A percentile compares a stretch with the other conserved stretches of the same genome.
Conservation (phyloP, 2,888 invertebrate species). For the Priocnemis perturbator region DNA sequence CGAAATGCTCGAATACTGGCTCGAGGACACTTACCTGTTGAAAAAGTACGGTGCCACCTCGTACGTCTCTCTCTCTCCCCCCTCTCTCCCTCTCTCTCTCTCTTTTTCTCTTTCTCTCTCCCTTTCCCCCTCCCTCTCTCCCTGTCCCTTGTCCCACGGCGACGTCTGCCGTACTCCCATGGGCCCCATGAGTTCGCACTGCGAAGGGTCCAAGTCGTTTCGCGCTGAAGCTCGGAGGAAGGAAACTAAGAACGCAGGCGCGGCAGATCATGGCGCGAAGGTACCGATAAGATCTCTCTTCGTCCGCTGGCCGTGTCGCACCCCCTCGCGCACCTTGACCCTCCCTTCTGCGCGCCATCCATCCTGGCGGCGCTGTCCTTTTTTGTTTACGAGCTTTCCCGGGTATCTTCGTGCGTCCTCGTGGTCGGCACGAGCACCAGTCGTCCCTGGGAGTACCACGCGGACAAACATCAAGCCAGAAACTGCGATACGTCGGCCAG, state of each 20-base stretch:
- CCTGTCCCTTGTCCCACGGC: slow-evolving; percentile 17
- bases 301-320: slow-evolving; percentile 5
- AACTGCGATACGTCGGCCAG: slow-evolving; percentile 71
- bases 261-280: slow-evolving; percentile 38
- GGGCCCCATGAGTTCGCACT: slow-evolving; percentile 41
- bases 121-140: slow-evolving; percentile 2
- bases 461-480: slow-evolving; percentile 74
- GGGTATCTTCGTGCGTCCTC: not conserved
- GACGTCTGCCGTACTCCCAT: slow-evolving; percentile 45
- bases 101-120: slow-evolving; percentile 15
- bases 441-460: slow-evolving; percentile 62
- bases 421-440: slow-evolving; percentile 23
- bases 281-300: slow-evolving; percentile 12
- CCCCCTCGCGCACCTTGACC: not conserved
- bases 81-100: slow-evolving; percentile 8
- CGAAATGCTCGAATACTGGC: too few relatives aligned
- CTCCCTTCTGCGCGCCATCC: not conserved
- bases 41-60: slow-evolving; percentile 30
- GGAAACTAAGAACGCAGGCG: slow-evolving; percentile 39
- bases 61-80: slow-evolving; percentile 10
- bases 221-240: slow-evolving; percentile 9
- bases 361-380: too few relatives aligned
- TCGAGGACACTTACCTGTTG: slow-evolving; percentile 47
- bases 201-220: slow-evolving; percentile 26
- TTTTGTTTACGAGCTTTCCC: too few relatives aligned